These are phyloP conservation scores for Argyra leucocephala DNA, from an alignment of 2,888 invertebrate species.

Conservation along the genomic window DNA sequence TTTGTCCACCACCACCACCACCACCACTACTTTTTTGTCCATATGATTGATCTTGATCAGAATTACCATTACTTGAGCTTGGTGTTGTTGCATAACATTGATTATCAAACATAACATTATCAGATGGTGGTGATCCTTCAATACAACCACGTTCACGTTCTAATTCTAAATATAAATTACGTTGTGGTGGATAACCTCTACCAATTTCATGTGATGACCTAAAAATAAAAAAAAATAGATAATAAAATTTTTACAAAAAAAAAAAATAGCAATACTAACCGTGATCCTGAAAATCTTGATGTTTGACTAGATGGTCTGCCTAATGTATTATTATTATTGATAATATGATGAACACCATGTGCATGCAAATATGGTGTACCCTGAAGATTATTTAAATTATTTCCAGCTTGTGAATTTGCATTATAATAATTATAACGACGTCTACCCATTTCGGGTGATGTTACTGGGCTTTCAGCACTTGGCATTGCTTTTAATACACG, in stretches of 20 bases:
- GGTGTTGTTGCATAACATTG: constrained; percentile 92
- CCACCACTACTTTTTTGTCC: constrained; percentile 45
- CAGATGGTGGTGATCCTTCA: constrained; percentile 74
- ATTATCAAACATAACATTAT: constrained; percentile 89
- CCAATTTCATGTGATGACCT: constrained; percentile 66
- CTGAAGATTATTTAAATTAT: constrained; percentile 34
- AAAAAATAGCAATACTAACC: too few species aligned
- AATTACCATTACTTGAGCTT: constrained; percentile 86
- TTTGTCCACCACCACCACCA: constrained; percentile 30
- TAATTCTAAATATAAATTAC: constrained; percentile 69
- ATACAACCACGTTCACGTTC: constrained; percentile 55
- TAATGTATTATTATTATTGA: constrained; percentile 50
- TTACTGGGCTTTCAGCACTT: constrained; percentile 77
- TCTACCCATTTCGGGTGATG: constrained; percentile 82
- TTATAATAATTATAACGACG: constrained; percentile 63
- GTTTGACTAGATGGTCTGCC: constrained; percentile 54
- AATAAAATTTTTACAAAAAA: constrained; percentile 13
- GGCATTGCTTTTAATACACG: constrained; percentile 92
- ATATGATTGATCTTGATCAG: constrained; percentile 71
- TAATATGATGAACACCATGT: constrained; percentile 48
- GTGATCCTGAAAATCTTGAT: constrained; percentile 55
- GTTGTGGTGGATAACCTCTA: constrained; percentile 59
- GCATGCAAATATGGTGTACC: constrained; percentile 54
- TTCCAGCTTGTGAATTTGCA: constrained; percentile 33
- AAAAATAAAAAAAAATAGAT: constrained; percentile 28